phyloP scores from a whole-genome alignment of 2,113 vertebrate species.

The Xyliphius kryptos region DNA sequence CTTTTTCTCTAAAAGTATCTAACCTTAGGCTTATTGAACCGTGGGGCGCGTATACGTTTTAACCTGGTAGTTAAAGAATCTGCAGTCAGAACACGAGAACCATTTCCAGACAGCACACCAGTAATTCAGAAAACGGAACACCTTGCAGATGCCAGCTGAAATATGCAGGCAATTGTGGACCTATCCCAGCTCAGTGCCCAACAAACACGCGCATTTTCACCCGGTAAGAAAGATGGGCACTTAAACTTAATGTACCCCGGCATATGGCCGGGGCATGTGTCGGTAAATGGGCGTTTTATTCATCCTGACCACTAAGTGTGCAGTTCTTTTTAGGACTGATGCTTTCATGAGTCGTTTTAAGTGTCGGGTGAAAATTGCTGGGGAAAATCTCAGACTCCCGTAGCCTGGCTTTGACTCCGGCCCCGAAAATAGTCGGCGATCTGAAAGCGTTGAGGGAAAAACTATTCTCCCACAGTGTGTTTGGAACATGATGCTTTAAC shows the following conservation, averaged over 20 bases:
- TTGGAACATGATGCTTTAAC: constrained; percentile 1
- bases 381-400: constrained; percentile 4
- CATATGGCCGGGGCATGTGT: constrained; percentile 66
- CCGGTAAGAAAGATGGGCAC: constrained; percentile 55
- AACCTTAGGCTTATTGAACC: too few relatives aligned
- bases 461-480: constrained; percentile 11
- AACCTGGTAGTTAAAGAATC: constrained; percentile 5
- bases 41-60: neutral
- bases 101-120: neutral
- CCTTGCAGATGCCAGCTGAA: constrained; percentile 3
- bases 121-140: constrained; percentile 27
- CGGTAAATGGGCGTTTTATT: constrained; percentile 67
- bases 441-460: constrained; percentile 3
- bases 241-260: constrained; percentile 49
- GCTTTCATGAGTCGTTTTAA: constrained; percentile 48
- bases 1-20: too few relatives aligned
- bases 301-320: constrained; percentile 64
- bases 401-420: neutral
- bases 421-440: neutral
- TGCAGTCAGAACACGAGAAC: neutral
- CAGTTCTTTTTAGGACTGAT: constrained; percentile 56
- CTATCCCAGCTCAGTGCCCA: constrained; percentile 44
- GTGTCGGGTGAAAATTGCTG: constrained; percentile 39
- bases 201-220: constrained; percentile 50
- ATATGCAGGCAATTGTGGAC: constrained; percentile 7